Evolutionary conservation across 2,113 vertebrate genomes (phyloP), one percentile per base, ranked within the genome.

Genomic region (Podarcis muralis): DNA sequence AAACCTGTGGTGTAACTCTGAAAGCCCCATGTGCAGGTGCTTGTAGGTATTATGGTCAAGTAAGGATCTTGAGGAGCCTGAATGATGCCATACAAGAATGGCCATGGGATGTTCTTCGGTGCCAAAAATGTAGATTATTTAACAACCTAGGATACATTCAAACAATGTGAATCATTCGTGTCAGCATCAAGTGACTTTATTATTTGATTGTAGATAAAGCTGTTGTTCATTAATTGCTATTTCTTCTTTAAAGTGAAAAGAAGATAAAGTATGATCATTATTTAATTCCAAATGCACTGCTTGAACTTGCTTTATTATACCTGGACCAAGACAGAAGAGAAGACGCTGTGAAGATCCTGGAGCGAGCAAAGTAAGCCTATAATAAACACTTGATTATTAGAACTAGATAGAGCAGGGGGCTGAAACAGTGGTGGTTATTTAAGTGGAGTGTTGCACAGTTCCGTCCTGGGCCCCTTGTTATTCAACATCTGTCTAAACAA

Each of bases 181-280:
- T 88, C 93, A 87, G 89, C 89, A 23, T 48, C 72, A 62, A 53
- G 8, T 94, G 81, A 91, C 37, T 92, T 83, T 87, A 30, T 65
- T 92, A 5, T 79, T 90, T 90, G 43, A 89, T 89, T 89, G 59
- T 89, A 20, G 89, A 85, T 90, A 84, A 53, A 87, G 1, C 65
- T 92, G 25, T 83, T 86, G 71, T 79, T 35, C 20, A 80, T 32
- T 32, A 23, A 40, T 59, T 85, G 69, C 59, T 92, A 4, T 84
- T 92, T 94, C 90, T 59, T 90, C 81, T 93, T 91, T 93, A 25
- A 93, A 99, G 98, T 96, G 98, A 99, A 93, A 97, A 97, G 95
- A 98, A 98, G 96, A 99, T 99, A 93, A 99, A 98, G 94, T 99
- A 98, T 78, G 98, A 99, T 93, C 98, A 99, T 94, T 99, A 99